These are phyloP conservation scores for Diaprepes abbreviatus DNA, from an alignment of 2,888 invertebrate species.

Conservation along the genomic window DNA sequence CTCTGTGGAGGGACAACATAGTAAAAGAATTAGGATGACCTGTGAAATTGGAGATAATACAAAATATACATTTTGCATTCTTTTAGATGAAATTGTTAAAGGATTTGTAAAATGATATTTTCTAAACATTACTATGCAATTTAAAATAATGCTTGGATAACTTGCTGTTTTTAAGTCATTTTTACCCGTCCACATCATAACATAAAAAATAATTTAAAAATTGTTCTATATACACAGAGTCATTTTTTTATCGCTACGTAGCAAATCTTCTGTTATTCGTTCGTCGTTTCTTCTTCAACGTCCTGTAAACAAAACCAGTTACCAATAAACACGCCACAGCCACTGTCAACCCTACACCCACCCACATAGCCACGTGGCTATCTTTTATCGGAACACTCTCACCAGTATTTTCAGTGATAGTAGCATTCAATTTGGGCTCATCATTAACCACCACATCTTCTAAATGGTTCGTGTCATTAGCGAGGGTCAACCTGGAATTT, in stretches of 20 bases:
- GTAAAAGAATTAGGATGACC: too few relatives aligned
- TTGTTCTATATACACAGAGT: too few relatives aligned
- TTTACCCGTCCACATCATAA: not conserved
- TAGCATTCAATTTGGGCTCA: conserved; percentile 14
- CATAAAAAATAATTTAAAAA: not conserved
- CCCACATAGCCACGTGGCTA: conserved; percentile 46
- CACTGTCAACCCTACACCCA: conserved; percentile 47
- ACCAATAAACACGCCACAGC: conserved; percentile 34
- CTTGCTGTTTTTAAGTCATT: not conserved
- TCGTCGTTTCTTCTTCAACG: conserved; percentile 30
- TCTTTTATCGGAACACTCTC: not conserved
- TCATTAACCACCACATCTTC: conserved; percentile 26
- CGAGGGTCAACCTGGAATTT: not conserved
- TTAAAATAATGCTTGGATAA: too few relatives aligned
- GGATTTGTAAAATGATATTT: too few relatives aligned
- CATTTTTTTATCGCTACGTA: conserved; percentile 32
- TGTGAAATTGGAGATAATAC: too few relatives aligned
- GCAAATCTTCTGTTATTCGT: conserved; percentile 52
- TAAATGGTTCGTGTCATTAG: not conserved
- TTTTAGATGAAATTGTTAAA: too few relatives aligned
- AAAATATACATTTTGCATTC: too few relatives aligned
- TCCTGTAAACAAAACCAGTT: conserved; percentile 30
- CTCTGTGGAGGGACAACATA: too few relatives aligned
- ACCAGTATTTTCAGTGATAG: not conserved
- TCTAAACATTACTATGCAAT: too few relatives aligned